Conservation (phyloP, 1,140 invertebrate species). For the Apocrypta bakeri region DNA sequence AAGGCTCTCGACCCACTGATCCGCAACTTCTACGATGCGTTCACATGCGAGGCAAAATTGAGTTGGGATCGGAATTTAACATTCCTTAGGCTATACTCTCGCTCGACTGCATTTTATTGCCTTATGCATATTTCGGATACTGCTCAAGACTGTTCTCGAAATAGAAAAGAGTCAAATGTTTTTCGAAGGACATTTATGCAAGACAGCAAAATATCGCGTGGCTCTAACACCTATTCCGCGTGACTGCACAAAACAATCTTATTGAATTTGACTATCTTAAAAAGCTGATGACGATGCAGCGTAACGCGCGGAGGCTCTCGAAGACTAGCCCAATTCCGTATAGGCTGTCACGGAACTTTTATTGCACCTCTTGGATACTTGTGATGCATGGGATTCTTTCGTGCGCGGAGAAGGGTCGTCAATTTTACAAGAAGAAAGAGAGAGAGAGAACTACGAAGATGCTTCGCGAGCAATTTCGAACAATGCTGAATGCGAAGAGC, state of each 20-base stretch:
- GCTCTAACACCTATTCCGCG: neutral
- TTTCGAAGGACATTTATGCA: neutral
- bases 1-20: slow-evolving; percentile 36
- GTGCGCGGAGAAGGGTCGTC: neutral
- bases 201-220: too few relatives aligned
- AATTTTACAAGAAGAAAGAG: neutral
- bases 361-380: too few relatives aligned
- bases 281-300: neutral
- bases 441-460: neutral
- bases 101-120: slow-evolving; percentile 7
- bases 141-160: neutral
- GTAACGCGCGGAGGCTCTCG: neutral
- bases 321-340: neutral
- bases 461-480: neutral
- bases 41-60: slow-evolving; percentile 16
- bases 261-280: neutral
- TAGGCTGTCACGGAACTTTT: too few relatives aligned
- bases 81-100: too few relatives aligned
- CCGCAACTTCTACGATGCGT: slow-evolving; percentile 29
- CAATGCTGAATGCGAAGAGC: neutral
- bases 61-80: slow-evolving; percentile 26
- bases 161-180: too few relatives aligned
- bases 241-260: neutral
- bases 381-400: neutral
- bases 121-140: neutral